Evolutionary conservation across 37 sponge, comb jelly and placozoan genomes (phyloP), one percentile per base, ranked within the genome.

Genomic region (Theonella swinhoei): DNA sequence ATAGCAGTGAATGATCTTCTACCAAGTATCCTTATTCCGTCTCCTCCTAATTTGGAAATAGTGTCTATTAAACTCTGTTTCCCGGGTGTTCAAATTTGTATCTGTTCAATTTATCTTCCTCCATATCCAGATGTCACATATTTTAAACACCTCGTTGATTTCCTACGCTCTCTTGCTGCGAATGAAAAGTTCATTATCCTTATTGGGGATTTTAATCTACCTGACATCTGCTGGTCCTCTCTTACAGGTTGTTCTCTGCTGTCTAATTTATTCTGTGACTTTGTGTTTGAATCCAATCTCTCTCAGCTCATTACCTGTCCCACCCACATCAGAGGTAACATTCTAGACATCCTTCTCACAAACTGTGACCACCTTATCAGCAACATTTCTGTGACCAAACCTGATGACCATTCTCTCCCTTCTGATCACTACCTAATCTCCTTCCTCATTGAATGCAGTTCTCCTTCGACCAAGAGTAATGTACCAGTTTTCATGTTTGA

Each of bases 161-260:
- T 39, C 20, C 75, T 76, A 4, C 1, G 1, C 29, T 19, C 1
- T 39, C 36, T 65, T 40, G 42, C 43, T 9, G 24, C 43, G 0
- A n/a, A 72, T 38, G 47, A 61, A 29, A 14, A 47, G 54, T 38
- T 35, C 25, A 3, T 60, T 22, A 3, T 87, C 36, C 33, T 84
- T 4, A 22, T 87, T 72, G 87, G 87, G 5, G 87, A 87, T 42
- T 79, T 87, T 38, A 87, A 87, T 42, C 39, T 64, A 2, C 80
- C 80, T 66, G 80, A 80, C 40, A 79, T 87, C 17, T 23, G 70
- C 69, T 87, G 80, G 87, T 2, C 65, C 37, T 33, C 75, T 22
- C 60, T 79, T 2, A 4, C 54, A 42, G 75, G 36, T 1, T 2
- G 33, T 40, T 74, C 80, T 64, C 24, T 1, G 0, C 30, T 28